Evolutionary conservation across 2,797 vertebrate genomes (phyloP).

Genomic region (Chiloscyllium punctatum): DNA sequence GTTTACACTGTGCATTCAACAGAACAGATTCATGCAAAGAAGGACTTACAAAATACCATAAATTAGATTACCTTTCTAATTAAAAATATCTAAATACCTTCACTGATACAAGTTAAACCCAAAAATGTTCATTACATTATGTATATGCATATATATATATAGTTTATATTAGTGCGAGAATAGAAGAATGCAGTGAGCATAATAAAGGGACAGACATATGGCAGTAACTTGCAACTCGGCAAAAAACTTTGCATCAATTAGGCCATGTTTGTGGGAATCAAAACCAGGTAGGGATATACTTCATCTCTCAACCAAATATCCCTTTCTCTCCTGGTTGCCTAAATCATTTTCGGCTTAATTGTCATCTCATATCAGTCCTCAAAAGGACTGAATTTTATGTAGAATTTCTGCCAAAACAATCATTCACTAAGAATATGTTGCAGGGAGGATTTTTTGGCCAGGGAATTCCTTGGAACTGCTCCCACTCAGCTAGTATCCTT

Average conservation of each 20-base stretch:
- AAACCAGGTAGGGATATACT: background rate
- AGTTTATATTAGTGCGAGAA: background rate
- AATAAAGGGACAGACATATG: background rate
- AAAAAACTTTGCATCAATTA: background rate
- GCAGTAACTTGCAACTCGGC: background rate
- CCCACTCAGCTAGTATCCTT: background rate
- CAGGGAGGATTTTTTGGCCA: background rate
- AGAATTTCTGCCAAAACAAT: background rate
- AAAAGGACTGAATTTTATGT: background rate
- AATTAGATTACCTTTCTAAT: background rate
- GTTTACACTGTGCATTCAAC: constrained; percentile 6
- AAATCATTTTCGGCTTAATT: constrained; percentile 1
- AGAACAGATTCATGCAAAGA: constrained; percentile 23
- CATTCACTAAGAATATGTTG: background rate
- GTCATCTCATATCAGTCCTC: background rate
- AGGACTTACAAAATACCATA: background rate
- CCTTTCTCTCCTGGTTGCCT: background rate
- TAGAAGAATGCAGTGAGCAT: background rate
- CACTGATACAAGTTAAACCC: constrained; percentile 15
- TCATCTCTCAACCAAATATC: background rate
- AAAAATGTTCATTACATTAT: constrained; percentile 17
- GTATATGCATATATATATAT: background rate
- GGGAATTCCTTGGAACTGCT: background rate
- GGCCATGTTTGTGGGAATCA: background rate
- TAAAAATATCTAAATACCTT: background rate